These are phyloP conservation scores for Bos javanicus DNA, from an alignment of 2,113 vertebrate species.

Conservation along the genomic window DNA sequence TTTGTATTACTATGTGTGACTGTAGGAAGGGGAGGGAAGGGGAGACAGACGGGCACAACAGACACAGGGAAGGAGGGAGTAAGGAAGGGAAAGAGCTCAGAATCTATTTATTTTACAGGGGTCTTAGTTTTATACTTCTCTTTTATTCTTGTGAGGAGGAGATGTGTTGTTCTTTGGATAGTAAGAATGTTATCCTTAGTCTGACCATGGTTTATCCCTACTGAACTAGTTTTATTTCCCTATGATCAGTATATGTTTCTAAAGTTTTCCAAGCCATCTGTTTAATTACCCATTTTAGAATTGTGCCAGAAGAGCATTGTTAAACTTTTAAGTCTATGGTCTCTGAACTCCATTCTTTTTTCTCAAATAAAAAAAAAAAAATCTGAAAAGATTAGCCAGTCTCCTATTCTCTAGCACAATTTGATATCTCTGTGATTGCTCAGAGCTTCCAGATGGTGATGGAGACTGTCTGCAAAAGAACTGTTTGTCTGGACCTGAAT, in stretches of 20 bases:
- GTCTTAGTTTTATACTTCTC: background rate
- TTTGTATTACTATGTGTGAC: background rate
- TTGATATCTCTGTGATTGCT: background rate
- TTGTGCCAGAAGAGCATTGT: background rate
- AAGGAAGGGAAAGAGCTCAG: background rate
- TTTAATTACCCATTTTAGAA: conserved; percentile 41
- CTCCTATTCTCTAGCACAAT: background rate
- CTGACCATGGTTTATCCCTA: background rate
- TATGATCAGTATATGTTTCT: background rate
- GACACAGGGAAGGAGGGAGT: background rate
- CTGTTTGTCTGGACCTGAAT: background rate
- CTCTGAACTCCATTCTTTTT: background rate
- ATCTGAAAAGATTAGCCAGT: background rate
- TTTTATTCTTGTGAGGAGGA: background rate
- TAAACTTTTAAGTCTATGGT: background rate
- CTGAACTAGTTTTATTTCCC: background rate
- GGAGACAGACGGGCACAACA: background rate
- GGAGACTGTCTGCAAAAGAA: background rate
- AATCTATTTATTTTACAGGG: background rate
- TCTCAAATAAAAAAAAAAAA: background rate
- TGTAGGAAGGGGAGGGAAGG: background rate
- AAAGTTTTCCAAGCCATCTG: background rate
- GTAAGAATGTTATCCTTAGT: background rate
- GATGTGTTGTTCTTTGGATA: background rate
- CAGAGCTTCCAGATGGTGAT: background rate